Evolutionary conservation across 1,140 invertebrate genomes (phyloP).

Genomic region (Eubasilissa regina): DNA sequence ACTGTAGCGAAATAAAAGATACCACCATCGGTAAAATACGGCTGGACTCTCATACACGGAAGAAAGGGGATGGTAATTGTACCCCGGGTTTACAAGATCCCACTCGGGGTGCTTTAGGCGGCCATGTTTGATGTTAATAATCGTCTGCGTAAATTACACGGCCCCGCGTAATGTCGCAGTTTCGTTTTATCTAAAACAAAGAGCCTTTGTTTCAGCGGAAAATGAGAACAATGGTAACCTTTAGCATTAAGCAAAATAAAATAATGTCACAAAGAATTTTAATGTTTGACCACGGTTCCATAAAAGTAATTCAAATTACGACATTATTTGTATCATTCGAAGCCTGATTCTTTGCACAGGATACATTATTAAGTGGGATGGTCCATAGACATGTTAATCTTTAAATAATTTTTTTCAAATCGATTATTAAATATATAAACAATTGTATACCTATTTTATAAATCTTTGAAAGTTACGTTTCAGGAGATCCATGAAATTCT

Average conservation of each 20-base stretch:
- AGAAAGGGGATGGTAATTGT: conserved; percentile 46
- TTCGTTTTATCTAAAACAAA: conserved; percentile 32
- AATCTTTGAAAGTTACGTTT: too few species aligned
- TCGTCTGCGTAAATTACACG: conserved; percentile 33
- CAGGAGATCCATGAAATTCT: too few species aligned
- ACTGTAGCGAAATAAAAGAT: conserved; percentile 51
- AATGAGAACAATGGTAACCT: conserved; percentile 37
- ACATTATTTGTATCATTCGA: too few species aligned
- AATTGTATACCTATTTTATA: too few species aligned
- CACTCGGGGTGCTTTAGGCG: conserved; percentile 31
- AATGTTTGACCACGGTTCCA: too few species aligned
- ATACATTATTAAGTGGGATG: too few species aligned
- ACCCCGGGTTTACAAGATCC: conserved; percentile 46
- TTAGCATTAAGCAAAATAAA: conserved; percentile 3
- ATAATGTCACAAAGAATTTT: not conserved
- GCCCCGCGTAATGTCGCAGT: conserved; percentile 37
- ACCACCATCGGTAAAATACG: not conserved
- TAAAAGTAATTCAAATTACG: too few species aligned
- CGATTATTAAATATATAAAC: too few species aligned
- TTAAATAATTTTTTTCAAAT: too few species aligned
- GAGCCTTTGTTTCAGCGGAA: conserved; percentile 27
- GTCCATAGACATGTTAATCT: too few species aligned
- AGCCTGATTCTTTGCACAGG: too few species aligned
- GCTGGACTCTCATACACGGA: conserved; percentile 4
- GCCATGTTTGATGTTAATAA: conserved; percentile 48